These are phyloP conservation scores for Dioctria rufipes DNA, from an alignment of 2,888 invertebrate genomes.

Conservation along the genomic window DNA sequence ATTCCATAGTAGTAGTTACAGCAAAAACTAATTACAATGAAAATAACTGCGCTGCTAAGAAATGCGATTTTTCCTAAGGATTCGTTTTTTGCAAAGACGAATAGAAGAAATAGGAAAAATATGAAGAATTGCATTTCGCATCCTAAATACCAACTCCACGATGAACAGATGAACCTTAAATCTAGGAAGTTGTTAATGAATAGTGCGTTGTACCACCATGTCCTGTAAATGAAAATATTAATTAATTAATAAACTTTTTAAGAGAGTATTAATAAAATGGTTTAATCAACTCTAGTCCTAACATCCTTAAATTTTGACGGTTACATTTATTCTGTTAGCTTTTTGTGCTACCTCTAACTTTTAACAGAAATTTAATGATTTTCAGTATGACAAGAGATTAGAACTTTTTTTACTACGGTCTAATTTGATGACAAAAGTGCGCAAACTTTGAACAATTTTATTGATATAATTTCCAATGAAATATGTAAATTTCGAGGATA, in stretches of 20 bases:
- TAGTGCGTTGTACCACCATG: slow-evolving; percentile 65
- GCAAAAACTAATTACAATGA: slow-evolving; percentile 62
- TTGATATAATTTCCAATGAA: too few species aligned
- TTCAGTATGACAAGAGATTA: too few species aligned
- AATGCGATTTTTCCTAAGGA: slow-evolving; percentile 62
- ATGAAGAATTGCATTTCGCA: slow-evolving; percentile 66
- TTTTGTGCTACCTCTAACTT: too few species aligned
- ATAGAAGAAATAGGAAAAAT: slow-evolving; percentile 63
- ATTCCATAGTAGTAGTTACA: slow-evolving; percentile 64
- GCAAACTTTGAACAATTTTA: too few species aligned
- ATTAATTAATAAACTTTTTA: not conserved
- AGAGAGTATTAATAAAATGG: too few species aligned
- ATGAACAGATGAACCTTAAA: slow-evolving; percentile 64
- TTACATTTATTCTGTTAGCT: too few species aligned
- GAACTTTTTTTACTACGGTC: too few species aligned
- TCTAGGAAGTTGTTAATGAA: slow-evolving; percentile 64
- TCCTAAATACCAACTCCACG: slow-evolving; percentile 67
- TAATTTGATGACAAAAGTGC: too few species aligned
- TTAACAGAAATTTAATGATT: too few species aligned
- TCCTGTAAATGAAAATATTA: slow-evolving; percentile 60
- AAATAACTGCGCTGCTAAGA: slow-evolving; percentile 60
- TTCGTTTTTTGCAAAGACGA: slow-evolving; percentile 63
- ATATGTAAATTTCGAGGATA: too few species aligned
- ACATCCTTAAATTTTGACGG: too few species aligned
- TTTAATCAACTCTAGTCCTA: too few species aligned